A percentile compares a stretch with the other conserved stretches of the same genome.
These are phyloP conservation scores for Drosophila robusta DNA, from an alignment of 2,888 invertebrate species.

Conservation along the genomic window DNA sequence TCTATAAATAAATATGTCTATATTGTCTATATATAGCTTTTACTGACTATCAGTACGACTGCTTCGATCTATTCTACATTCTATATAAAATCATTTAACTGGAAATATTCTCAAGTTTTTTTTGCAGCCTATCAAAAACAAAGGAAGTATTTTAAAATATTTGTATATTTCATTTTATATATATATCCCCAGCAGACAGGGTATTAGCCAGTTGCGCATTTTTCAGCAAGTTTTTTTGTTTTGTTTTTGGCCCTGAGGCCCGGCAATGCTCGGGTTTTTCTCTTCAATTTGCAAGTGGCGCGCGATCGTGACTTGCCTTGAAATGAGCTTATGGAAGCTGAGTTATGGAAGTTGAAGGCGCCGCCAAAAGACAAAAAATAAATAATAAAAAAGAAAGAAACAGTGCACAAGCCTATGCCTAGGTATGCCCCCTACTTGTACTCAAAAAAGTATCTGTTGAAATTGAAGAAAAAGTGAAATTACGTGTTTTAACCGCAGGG, in stretches of 20 bases:
- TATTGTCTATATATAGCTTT: neutral
- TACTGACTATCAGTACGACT: neutral
- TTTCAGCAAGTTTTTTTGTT: neutral
- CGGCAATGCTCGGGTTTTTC: slow-evolving; percentile 56
- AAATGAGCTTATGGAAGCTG: slow-evolving; percentile 50
- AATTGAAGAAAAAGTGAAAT: slow-evolving; percentile 47
- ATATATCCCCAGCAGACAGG: neutral
- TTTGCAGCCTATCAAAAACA: too few relatives aligned
- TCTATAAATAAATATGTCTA: neutral
- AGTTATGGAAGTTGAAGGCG: slow-evolving; percentile 31
- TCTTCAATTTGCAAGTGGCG: slow-evolving; percentile 69
- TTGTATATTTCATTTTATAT: neutral
- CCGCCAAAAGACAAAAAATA: slow-evolving; percentile 10
- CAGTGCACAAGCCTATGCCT: neutral
- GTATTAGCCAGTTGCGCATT: neutral
- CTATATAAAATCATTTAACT: neutral
- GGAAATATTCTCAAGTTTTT: too few relatives aligned
- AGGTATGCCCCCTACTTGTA: neutral
- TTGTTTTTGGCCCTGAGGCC: slow-evolving; percentile 40
- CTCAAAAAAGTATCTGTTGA: slow-evolving; percentile 19
- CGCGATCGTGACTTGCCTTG: slow-evolving; percentile 76
- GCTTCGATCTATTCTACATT: neutral
- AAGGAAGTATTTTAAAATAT: too few relatives aligned
- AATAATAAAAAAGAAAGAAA: slow-evolving; percentile 1
- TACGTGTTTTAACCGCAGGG: slow-evolving; percentile 22